phyloP scores from a whole-genome alignment of 2,888 invertebrate species.

The Trissolcus brochymenae region DNA sequence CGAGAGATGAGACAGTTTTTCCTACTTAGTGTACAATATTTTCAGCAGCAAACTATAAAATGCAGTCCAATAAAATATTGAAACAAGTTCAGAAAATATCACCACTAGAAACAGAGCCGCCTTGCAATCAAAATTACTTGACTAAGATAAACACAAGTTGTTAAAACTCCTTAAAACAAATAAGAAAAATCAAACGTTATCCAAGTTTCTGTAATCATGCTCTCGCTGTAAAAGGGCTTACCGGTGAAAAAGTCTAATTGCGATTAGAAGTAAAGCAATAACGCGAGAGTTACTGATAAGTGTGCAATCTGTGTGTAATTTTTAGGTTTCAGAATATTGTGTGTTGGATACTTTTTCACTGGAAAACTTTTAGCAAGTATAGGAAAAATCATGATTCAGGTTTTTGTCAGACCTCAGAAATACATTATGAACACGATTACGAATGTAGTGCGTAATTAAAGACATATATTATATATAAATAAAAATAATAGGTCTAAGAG shows the following conservation, averaged over 20 bases:
- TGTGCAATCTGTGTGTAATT: too few relatives aligned
- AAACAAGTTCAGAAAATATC: too few relatives aligned
- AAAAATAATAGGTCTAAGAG: conserved; percentile 59
- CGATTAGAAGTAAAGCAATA: background rate
- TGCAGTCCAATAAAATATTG: too few relatives aligned
- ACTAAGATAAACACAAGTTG: too few relatives aligned
- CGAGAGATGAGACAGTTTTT: conserved; percentile 25
- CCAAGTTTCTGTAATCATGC: conserved; percentile 6
- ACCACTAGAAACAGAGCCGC: too few relatives aligned
- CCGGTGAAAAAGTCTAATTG: conserved; percentile 31
- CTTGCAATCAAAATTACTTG: background rate
- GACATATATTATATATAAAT: conserved; percentile 62
- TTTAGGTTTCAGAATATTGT: background rate
- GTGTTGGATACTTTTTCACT: conserved; percentile 35
- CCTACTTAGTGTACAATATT: too few relatives aligned
- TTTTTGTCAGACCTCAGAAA: conserved; percentile 74
- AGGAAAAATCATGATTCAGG: conserved; percentile 70
- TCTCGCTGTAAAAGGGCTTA: conserved; percentile 30
- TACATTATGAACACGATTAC: conserved; percentile 69
- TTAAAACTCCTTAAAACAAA: too few relatives aligned
- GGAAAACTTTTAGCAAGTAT: conserved; percentile 61
- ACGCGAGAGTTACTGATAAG: background rate
- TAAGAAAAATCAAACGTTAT: too few relatives aligned
- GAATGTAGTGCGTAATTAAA: conserved; percentile 67
- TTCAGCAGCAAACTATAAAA: too few relatives aligned